Conservation (phyloP, 2,113 vertebrate genomes). For the Lepus americanus region DNA sequence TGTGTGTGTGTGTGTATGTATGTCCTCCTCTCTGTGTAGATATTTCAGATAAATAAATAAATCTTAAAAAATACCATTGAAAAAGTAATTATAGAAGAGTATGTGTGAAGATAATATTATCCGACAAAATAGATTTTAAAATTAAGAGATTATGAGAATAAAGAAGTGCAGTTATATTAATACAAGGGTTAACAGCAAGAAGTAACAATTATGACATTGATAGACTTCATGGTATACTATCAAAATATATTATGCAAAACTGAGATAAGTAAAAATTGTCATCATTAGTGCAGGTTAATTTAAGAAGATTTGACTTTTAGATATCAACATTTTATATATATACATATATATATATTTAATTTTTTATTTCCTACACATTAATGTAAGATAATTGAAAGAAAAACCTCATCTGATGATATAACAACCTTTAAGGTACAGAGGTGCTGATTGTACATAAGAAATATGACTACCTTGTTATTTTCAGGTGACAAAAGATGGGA, state of each 20-base stretch:
- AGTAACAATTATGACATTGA: not conserved
- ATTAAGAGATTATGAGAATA: not conserved
- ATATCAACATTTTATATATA: not conserved
- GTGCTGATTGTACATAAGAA: not conserved
- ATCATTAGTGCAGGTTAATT: not conserved
- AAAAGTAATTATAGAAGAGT: not conserved
- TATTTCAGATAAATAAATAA: too few species aligned
- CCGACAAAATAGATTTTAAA: not conserved
- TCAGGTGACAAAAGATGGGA: not conserved
- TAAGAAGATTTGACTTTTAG: not conserved
- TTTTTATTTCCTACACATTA: not conserved
- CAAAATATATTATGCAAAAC: not conserved
- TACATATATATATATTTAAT: not conserved
- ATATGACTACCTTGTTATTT: not conserved
- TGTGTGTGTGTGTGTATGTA: too few species aligned
- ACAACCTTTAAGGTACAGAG: not conserved
- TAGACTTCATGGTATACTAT: not conserved
- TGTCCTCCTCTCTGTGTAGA: too few species aligned
- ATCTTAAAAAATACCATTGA: not conserved
- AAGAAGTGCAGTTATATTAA: not conserved
- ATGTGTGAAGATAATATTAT: not conserved
- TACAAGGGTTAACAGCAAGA: not conserved
- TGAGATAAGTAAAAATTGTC: not conserved
- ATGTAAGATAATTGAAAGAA: not conserved
- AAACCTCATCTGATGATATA: not conserved